Evolutionary conservation across 2,797 vertebrate species (phyloP).

Genomic region (Propithecus deckenii): DNA sequence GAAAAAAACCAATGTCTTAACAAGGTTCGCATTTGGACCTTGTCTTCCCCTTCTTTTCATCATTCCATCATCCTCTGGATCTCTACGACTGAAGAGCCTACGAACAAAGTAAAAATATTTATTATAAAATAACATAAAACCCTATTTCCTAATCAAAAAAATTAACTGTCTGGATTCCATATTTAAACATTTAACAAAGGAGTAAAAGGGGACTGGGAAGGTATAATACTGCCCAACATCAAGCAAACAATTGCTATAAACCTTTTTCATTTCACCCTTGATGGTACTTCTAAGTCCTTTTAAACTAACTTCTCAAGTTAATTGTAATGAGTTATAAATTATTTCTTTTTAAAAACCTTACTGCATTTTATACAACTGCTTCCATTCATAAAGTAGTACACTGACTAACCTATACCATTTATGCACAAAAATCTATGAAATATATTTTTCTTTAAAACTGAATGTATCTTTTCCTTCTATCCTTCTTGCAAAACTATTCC

Average conservation of each 20-base stretch:
- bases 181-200: background rate
- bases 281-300: background rate
- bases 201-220: background rate
- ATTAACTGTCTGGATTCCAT: background rate
- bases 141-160: background rate
- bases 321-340: background rate
- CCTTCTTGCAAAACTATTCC: background rate
- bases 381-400: background rate
- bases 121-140: constrained; percentile 15
- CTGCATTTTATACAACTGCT: background rate
- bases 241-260: background rate
- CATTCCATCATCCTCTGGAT: constrained; percentile 96
- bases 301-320: background rate
- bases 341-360: constrained; percentile 29
- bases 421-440: background rate
- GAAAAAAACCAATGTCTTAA: constrained; percentile 98
- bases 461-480: background rate
- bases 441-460: constrained; percentile 21
- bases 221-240: background rate
- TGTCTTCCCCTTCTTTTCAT: constrained; percentile 97
- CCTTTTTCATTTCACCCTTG: constrained; percentile 2
- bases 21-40: constrained; percentile 97
- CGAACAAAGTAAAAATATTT: constrained; percentile 48
- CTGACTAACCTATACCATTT: background rate
- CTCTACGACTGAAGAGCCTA: constrained; percentile 97